Percentiles rank a stretch among this genome's conserved stretches.
These are phyloP conservation scores for Rousettus madagascariensis DNA, from an alignment of 2,797 vertebrate species.

Conservation along the genomic window DNA sequence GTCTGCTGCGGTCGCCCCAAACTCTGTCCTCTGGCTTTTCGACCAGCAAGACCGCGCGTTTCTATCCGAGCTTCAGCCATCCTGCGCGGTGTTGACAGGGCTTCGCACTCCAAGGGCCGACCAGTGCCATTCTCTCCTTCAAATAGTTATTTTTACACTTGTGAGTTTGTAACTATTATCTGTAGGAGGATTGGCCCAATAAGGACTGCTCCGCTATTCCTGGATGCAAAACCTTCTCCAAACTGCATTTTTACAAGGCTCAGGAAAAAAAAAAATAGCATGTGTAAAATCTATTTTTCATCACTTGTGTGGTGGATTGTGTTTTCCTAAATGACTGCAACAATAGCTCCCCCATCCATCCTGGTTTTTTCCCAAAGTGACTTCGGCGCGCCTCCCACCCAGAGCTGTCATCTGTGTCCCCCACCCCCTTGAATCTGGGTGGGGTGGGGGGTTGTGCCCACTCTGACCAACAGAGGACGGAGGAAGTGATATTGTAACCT, in stretches of 20 bases:
- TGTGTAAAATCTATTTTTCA: background rate
- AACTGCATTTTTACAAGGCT: background rate
- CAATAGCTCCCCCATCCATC: background rate
- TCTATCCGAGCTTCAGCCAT: background rate
- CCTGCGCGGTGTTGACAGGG: rapidly evolving
- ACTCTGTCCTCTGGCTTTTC: background rate
- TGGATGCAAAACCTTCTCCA: background rate
- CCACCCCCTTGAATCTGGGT: background rate
- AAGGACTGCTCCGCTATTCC: background rate
- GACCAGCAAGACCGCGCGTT: background rate
- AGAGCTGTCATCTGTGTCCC: background rate
- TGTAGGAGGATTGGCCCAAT: background rate
- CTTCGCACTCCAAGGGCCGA: background rate
- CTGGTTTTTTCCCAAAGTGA: background rate
- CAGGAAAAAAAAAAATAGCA: background rate
- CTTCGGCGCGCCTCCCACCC: background rate
- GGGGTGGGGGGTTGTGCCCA: background rate
- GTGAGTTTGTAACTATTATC: background rate
- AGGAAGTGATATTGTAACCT: background rate
- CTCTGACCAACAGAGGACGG: background rate
- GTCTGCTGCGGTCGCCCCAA: background rate
- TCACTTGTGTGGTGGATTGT: background rate
- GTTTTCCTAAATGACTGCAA: constrained; percentile 5
- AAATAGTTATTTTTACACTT: background rate
- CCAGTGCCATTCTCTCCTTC: background rate